Percentiles rank a stretch among this genome's conserved stretches.
Conservation (phyloP, 2,888 invertebrate genomes). For the Latrodectus elegans region DNA sequence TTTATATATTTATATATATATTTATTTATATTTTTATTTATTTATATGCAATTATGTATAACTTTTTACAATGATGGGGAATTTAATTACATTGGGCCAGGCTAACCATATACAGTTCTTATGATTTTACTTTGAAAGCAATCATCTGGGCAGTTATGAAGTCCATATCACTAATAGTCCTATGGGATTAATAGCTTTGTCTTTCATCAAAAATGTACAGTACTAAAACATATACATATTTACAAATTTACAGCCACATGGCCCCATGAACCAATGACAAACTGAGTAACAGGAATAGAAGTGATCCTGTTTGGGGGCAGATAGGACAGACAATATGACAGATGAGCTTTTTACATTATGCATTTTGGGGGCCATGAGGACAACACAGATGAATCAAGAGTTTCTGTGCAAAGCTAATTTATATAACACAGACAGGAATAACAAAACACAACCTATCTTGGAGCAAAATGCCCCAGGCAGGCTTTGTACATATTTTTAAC, state of each 20-base stretch:
- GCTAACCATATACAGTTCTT: constrained; percentile 64
- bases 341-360: constrained; percentile 65
- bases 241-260: constrained; percentile 68
- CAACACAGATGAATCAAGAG: constrained; percentile 58
- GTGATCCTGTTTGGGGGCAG: no score
- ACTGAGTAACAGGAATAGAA: neutral
- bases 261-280: constrained; percentile 36
- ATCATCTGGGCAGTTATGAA: constrained; percentile 67
- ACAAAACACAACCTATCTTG: constrained; percentile 54
- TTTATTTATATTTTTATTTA: constrained; percentile 53
- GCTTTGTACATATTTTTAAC: constrained; percentile 51
- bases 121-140: constrained; percentile 69
- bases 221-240: constrained; percentile 68
- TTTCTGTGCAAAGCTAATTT: constrained; percentile 58
- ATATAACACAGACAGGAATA: constrained; percentile 45
- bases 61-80: constrained; percentile 65
- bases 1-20: constrained; percentile 62
- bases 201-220: constrained; percentile 64
- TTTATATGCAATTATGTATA: constrained; percentile 68
- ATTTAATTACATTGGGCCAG: constrained; percentile 56
- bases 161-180: constrained; percentile 66
- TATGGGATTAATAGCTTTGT: constrained; percentile 65
- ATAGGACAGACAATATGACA: constrained; percentile 34
- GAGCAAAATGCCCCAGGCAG: constrained; percentile 45
- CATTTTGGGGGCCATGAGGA: constrained; percentile 45